Evolutionary conservation across 2,113 vertebrate species (phyloP).

Genomic region (Henicopernis longicauda): DNA sequence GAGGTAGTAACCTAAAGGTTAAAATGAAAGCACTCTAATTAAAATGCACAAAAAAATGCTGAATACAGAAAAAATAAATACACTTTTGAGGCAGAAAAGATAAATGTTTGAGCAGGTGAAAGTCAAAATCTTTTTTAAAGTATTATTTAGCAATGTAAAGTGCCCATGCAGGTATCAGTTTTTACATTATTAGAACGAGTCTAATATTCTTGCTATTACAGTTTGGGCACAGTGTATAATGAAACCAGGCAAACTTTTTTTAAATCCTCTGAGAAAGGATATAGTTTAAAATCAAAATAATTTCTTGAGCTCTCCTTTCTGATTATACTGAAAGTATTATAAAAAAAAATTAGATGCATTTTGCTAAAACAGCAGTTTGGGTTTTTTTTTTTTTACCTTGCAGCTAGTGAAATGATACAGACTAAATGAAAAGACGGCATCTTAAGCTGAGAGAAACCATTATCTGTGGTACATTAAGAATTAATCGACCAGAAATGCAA

Average conservation of each 20-base stretch:
- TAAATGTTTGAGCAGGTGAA: not conserved
- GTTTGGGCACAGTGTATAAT: not conserved
- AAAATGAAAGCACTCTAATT: not conserved
- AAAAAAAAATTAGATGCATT: not conserved
- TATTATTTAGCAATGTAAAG: not conserved
- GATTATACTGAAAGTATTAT: not conserved
- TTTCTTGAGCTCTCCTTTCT: not conserved
- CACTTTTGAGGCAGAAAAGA: not conserved
- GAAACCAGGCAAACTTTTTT: not conserved
- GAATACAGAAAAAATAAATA: not conserved
- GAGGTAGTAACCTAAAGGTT: not conserved
- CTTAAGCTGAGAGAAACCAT: constrained; percentile 62
- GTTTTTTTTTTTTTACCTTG: not conserved
- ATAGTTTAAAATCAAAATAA: not conserved
- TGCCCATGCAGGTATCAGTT: not conserved
- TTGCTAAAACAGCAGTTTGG: not conserved
- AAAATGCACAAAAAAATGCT: not conserved
- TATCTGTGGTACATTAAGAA: constrained; percentile 69
- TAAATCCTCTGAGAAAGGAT: not conserved
- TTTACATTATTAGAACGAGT: not conserved
- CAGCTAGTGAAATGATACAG: constrained; percentile 47
- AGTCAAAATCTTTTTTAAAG: not conserved
- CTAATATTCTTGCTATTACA: not conserved
- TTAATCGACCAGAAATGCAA: constrained; percentile 64
- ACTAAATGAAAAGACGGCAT: constrained; percentile 23